Conservation (phyloP, 2,797 vertebrate species). For the Acipenser transmontanus region DNA sequence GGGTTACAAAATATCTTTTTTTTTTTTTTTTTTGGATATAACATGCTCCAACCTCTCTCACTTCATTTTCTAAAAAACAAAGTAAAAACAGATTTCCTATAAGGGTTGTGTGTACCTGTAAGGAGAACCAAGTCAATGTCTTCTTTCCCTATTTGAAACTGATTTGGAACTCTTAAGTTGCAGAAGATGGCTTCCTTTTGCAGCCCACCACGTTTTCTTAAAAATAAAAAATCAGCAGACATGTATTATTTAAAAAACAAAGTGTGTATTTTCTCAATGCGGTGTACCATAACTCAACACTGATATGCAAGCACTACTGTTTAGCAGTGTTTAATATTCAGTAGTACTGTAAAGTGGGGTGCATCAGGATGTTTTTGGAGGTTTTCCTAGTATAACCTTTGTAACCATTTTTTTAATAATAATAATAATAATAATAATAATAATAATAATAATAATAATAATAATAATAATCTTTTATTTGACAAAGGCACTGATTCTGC, state of each 20-base stretch:
- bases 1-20: no score
- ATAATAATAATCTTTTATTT: no score
- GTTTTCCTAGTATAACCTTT: no score
- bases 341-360: background rate
- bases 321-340: background rate
- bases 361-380: no score
- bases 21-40: no score
- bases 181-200: constrained; percentile 55
- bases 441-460: no score
- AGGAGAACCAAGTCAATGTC: constrained; percentile 61
- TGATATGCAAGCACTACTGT: background rate
- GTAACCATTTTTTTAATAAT: no score
- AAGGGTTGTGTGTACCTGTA: constrained; percentile 36
- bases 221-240: background rate
- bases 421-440: no score
- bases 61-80: background rate
- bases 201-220: constrained; percentile 51
- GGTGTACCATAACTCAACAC: background rate
- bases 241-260: background rate
- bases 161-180: constrained; percentile 54
- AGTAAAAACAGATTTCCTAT: background rate
- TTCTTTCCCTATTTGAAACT: constrained; percentile 43
- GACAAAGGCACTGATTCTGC: no score
- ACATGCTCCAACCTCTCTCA: no score
- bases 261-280: background rate